A percentile compares a stretch with the other conserved stretches of the same genome.
Evolutionary conservation across 2,888 invertebrate genomes (phyloP).

Genomic region (Penaeus monodon): DNA sequence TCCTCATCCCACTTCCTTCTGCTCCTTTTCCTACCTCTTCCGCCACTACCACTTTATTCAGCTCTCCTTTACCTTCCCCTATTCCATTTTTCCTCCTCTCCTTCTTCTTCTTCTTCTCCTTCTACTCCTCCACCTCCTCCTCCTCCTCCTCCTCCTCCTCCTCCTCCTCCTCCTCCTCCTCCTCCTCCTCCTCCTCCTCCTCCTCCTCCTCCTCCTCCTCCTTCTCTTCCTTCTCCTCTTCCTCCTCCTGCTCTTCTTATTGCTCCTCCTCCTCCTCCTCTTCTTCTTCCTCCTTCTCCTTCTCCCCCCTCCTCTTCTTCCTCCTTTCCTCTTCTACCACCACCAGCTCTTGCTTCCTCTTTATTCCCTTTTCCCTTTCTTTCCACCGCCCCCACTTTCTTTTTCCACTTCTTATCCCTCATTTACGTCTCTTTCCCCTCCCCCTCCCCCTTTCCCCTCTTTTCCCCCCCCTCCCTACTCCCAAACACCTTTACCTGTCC

Average conservation of each 20-base stretch:
- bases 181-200: not conserved
- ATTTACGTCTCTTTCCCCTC: too few species aligned
- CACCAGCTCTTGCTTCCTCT: not conserved
- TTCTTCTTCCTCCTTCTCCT: not conserved
- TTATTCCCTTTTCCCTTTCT: too few species aligned
- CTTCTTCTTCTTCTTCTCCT: constrained; percentile 4
- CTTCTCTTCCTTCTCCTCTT: not conserved
- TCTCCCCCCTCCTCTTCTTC: not conserved
- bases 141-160: not conserved
- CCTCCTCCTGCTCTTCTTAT: not conserved
- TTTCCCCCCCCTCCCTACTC: not conserved
- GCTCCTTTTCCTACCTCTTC: too few species aligned
- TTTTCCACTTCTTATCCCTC: too few species aligned
- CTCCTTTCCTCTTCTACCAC: not conserved
- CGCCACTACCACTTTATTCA: too few species aligned
- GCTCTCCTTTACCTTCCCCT: too few species aligned
- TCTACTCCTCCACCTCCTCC: not conserved
- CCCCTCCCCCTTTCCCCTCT: not conserved
- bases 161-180: not conserved
- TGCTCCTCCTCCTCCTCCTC: not conserved
- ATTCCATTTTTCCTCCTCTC: constrained; percentile 2
- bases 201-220: not conserved
- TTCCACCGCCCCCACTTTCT: too few species aligned
- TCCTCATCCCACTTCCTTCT: too few species aligned
- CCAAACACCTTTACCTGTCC: not conserved